phyloP scores from a whole-genome alignment of 2,113 vertebrate genomes.

The Struthio camelus region DNA sequence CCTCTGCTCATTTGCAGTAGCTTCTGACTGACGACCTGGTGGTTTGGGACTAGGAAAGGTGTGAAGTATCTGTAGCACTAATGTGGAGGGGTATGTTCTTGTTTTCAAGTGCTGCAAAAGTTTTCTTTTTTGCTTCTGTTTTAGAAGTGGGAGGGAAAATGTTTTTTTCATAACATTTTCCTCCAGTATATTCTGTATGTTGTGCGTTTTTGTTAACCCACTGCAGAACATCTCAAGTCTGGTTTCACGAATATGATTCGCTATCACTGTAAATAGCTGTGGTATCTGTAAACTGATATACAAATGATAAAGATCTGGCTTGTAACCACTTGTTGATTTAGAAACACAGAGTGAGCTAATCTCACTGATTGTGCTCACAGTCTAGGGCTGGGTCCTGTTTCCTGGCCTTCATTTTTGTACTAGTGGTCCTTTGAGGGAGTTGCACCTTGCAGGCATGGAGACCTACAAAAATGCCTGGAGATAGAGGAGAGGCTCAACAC shows the following conservation, averaged over 20 bases:
- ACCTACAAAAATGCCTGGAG: not conserved
- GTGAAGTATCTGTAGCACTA: not conserved
- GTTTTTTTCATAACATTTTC: not conserved
- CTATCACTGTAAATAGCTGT: not conserved
- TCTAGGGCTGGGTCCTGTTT: not conserved
- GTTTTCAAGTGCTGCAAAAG: not conserved
- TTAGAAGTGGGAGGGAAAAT: not conserved
- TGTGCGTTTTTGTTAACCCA: not conserved
- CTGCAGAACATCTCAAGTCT: too few relatives aligned
- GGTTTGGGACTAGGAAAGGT: not conserved
- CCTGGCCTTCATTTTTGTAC: not conserved
- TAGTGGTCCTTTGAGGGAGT: not conserved
- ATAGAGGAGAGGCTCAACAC: not conserved
- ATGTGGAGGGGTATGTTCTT: too few relatives aligned
- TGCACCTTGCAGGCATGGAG: not conserved
- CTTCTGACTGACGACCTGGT: fast-evolving
- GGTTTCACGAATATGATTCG: not conserved
- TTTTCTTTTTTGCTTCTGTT: too few relatives aligned
- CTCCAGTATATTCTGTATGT: not conserved
- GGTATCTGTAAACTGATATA: not conserved
- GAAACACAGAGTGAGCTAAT: not conserved
- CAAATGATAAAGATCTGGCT: not conserved
- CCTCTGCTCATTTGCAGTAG: not conserved
- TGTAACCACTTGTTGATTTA: not conserved
- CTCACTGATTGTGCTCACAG: not conserved